phyloP scores from a whole-genome alignment of 2,113 vertebrate species.

The Cololabis saira region DNA sequence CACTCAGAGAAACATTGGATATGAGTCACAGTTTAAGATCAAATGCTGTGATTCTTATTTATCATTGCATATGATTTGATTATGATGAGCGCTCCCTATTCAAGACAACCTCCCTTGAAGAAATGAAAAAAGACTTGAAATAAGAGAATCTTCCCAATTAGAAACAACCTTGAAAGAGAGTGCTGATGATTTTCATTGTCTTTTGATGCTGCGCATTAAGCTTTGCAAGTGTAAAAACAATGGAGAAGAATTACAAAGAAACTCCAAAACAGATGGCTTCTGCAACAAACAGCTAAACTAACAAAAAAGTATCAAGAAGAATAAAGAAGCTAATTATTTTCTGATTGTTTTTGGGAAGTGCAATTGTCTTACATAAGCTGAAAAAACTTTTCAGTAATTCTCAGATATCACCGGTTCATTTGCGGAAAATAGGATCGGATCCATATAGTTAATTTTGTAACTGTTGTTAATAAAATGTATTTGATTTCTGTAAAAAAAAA shows the following conservation, averaged over 20 bases:
- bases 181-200: slow-evolving; percentile 67
- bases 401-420: slow-evolving; percentile 33
- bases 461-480: too few species aligned
- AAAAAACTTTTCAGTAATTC: slow-evolving; percentile 49
- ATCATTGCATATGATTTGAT: slow-evolving; percentile 71
- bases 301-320: slow-evolving; percentile 40
- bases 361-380: slow-evolving; percentile 55
- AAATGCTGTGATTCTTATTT: slow-evolving; percentile 66
- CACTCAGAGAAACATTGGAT: slow-evolving; percentile 71
- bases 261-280: slow-evolving; percentile 77
- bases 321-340: slow-evolving; percentile 40
- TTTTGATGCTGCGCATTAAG: slow-evolving; percentile 72
- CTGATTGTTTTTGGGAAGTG: slow-evolving; percentile 45
- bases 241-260: slow-evolving; percentile 62
- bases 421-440: slow-evolving; percentile 18
- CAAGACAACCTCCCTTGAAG: slow-evolving; percentile 70
- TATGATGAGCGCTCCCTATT: slow-evolving; percentile 65
- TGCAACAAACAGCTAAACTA: slow-evolving; percentile 61
- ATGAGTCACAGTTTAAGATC: slow-evolving; percentile 73
- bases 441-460: too few species aligned
- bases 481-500: too few species aligned
- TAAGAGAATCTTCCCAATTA: slow-evolving; percentile 74
- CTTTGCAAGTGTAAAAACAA: slow-evolving; percentile 72
- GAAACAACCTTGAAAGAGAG: slow-evolving; percentile 67
- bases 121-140: slow-evolving; percentile 67